phyloP scores from a whole-genome alignment of 37 sponge, comb jelly and placozoan genomes.

The Lycopodina hypogea region DNA sequence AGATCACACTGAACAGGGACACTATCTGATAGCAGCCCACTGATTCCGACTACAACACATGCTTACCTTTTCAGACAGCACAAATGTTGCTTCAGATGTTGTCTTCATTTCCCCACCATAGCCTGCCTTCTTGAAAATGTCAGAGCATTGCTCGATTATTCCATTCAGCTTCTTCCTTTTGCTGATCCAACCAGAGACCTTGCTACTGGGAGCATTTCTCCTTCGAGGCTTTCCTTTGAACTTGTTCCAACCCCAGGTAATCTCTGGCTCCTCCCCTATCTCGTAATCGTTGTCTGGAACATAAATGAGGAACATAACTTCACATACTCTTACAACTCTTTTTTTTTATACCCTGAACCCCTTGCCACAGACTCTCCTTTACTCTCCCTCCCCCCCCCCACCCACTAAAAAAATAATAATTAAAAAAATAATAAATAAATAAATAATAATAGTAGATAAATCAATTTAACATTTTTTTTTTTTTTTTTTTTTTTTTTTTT shows the following conservation, averaged over 20 bases:
- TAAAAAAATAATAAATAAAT: neutral
- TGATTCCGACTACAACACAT: no score
- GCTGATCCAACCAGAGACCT: conserved; percentile 15
- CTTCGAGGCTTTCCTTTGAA: neutral
- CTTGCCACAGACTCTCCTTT: no score
- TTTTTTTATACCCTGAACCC: no score
- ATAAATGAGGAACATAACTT: conserved; percentile 1
- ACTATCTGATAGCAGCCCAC: no score
- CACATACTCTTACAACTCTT: no score
- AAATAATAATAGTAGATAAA: neutral
- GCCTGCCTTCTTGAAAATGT: conserved; percentile 14
- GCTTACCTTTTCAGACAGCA: neutral
- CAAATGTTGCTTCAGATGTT: neutral
- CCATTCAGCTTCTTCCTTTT: conserved; percentile 38
- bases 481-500: no score
- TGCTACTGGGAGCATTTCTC: neutral
- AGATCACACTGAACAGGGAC: no score
- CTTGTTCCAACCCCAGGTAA: neutral
- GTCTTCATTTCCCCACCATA: neutral
- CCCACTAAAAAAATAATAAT: neutral
- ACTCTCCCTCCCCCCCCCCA: neutral
- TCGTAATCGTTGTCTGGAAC: conserved; percentile 42
- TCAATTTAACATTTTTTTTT: no score
- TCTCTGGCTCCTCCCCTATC: conserved; percentile 48
- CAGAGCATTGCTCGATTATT: conserved; percentile 10